A percentile compares a stretch with the other conserved stretches of the same genome.
Conservation (phyloP, 2,888 invertebrate species). For the Lasioglossum pauxillum region DNA sequence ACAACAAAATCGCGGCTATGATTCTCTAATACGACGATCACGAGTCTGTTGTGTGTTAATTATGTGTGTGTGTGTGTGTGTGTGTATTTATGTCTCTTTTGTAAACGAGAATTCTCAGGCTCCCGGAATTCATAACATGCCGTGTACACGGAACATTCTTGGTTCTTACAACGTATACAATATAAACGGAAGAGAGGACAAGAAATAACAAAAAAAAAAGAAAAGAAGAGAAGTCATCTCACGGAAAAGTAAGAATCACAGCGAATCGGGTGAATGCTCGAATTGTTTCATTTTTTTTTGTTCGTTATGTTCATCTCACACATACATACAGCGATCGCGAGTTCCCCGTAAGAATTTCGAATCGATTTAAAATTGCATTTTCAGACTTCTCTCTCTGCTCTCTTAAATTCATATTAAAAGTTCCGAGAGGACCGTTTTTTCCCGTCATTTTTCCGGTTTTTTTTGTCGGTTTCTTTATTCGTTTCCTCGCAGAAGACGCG, state of each 20-base stretch:
- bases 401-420: constrained; percentile 7
- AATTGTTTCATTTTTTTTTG: constrained; percentile 1
- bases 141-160: constrained; percentile 51
- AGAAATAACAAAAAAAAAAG: background rate
- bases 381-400: constrained; percentile 32
- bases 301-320: constrained; percentile 10
- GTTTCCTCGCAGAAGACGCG: constrained; percentile 2
- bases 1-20: constrained; percentile 45
- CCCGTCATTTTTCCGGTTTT: background rate
- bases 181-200: background rate
- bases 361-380: constrained; percentile 34
- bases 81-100: background rate
- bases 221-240: constrained; percentile 25
- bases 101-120: constrained; percentile 44
- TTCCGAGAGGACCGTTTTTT: constrained; percentile 9
- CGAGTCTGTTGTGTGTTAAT: background rate
- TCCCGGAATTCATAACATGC: constrained; percentile 53
- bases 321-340: constrained; percentile 43
- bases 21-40: constrained; percentile 39
- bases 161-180: constrained; percentile 22
- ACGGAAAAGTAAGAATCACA: constrained; percentile 37
- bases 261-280: constrained; percentile 35
- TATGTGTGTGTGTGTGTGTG: background rate
- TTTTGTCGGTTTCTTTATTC: background rate
- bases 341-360: constrained; percentile 19